A percentile compares a stretch with the other conserved stretches of the same genome.
phyloP scores from a whole-genome alignment of 2,888 invertebrate genomes.

The Ormyrus thymus region DNA sequence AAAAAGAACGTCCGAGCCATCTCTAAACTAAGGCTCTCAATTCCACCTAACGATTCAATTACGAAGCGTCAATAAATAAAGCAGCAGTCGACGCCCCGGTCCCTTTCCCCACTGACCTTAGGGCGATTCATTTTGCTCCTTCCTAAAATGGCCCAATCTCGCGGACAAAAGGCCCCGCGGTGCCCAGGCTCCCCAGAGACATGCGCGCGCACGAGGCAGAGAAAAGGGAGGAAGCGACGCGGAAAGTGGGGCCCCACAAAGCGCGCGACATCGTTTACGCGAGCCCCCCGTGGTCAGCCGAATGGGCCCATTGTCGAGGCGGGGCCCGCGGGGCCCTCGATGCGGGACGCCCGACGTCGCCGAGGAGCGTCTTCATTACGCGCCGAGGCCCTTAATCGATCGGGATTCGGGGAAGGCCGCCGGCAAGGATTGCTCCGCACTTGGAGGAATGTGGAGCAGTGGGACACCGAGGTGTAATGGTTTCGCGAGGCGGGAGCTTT shows the following conservation, averaged over 20 bases:
- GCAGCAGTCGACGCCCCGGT: no score
- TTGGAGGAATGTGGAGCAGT: slow-evolving; percentile 6
- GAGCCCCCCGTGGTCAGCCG: slow-evolving; percentile 64
- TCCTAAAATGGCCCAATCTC: no score
- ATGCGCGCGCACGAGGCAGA: background rate
- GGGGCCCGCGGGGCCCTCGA: slow-evolving; percentile 61
- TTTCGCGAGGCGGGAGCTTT: background rate
- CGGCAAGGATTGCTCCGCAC: slow-evolving; percentile 58
- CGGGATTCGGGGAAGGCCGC: slow-evolving; percentile 45
- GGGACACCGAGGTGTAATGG: slow-evolving; percentile 16
- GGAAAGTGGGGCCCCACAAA: background rate
- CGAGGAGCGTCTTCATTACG: slow-evolving; percentile 71
- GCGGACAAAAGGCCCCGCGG: background rate
- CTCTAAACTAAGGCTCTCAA: no score
- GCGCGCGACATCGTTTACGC: slow-evolving; percentile 70
- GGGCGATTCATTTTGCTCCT: no score
- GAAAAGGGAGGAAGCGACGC: slow-evolving; percentile 2
- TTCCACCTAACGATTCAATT: no score
- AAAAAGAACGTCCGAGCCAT: no score
- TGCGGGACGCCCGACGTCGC: slow-evolving; percentile 63
- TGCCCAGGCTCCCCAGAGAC: background rate
- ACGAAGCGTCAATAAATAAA: no score
- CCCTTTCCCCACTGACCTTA: no score
- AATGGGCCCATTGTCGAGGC: slow-evolving; percentile 61
- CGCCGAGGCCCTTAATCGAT: slow-evolving; percentile 42